Base-by-base conservation (phyloP, 2,888 invertebrate species). In the Trilocha varians region DNA sequence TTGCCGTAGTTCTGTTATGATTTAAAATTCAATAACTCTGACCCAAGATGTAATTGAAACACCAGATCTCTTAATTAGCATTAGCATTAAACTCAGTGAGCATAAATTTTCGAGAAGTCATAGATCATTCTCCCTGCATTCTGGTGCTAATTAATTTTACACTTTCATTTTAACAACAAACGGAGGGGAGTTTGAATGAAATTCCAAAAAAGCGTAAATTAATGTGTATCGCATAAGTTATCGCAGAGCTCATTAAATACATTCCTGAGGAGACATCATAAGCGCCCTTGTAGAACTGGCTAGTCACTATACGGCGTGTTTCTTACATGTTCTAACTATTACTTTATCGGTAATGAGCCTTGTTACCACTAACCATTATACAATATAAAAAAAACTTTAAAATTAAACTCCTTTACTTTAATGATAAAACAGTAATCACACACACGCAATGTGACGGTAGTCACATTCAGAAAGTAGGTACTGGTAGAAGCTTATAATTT, bases 81-180 rank as follows among this genome's bases (percentile, higher is more conserved):
- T 17, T 17, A 25, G 34, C 38, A 42, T 36, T 34, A 36, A 25
- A 14, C 18, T 43, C 34, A 13, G 38, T 5, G 25, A 38, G 42
- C 49, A 55, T 64, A 72, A 74, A 77, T 75, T 70, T 68, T 59
- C 51, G 47, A 50, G 52, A 48, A 49, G 59, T 50, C 60, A 59
- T 80, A 70, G 58, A 78, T 79, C 76, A 77, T 73, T 63, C 65
- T 53, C 57, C 54, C 60, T 61, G 62, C 65, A 70, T 72, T 70
- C 70, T 70, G 65, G 58, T 59, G 69, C 69, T 80, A 80, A 82
- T 80, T 79, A 79, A 78, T 77, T 73, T 73, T 65, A 68, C 70
- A 65, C 70, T 70, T 73, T 70, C 71, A 77, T 78, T 75, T 69
- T 67, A 61, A 66, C 69, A 65, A 60, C 62, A 65, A 68, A 66